Evolutionary conservation across 2,797 vertebrate species (phyloP), one percentile per base, ranked within the genome.

Genomic region (Odontamblyopus lacepedii): DNA sequence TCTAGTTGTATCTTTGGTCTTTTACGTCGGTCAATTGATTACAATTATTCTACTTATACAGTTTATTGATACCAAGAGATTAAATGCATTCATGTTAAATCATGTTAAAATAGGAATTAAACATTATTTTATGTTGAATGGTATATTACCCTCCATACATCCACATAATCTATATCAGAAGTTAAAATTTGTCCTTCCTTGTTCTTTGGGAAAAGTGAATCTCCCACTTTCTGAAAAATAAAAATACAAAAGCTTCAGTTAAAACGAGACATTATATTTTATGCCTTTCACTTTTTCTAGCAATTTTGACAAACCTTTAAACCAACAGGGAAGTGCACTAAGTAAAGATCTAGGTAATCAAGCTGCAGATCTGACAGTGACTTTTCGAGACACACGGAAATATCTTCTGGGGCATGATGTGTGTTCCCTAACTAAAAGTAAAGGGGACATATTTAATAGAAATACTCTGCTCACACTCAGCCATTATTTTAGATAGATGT

Each of bases 271-370:
- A 60, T 60, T 30, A 15, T 6, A 16, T 60, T 18, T n/a, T 57
- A 57, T 30, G 7, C 15, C 1, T 60, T 30, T 60, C 5, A 30
- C 23, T 23, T n/a, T 63, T 44, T 1, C 53, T 1, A 38, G 2
- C n/a, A 44, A 4, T 44, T 63, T 41, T 63, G 9, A 38, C 62
- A 63, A 72, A 95, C 94, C 92, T 94, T 86, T 0, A 94, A 72
- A 50, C 88, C 92, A 15, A 93, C 83, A 15, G 93, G 94, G 78
- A 93, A 93, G 81, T 95, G 93, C 26, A 95, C 69, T 2, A 95
- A 91, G 76, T 94, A 95, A 12, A 95, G 90, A 70, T 95, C 93
- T 77, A 95, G 76, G 75, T 93, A 93, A 67, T 94, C 92, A 68
- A 94, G 82, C 67, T 92, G 91, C n/a, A 95, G 92, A 6, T 93